These are phyloP conservation scores for Andrena bucephala DNA, from an alignment of 2,888 invertebrate genomes.

Conservation along the genomic window DNA sequence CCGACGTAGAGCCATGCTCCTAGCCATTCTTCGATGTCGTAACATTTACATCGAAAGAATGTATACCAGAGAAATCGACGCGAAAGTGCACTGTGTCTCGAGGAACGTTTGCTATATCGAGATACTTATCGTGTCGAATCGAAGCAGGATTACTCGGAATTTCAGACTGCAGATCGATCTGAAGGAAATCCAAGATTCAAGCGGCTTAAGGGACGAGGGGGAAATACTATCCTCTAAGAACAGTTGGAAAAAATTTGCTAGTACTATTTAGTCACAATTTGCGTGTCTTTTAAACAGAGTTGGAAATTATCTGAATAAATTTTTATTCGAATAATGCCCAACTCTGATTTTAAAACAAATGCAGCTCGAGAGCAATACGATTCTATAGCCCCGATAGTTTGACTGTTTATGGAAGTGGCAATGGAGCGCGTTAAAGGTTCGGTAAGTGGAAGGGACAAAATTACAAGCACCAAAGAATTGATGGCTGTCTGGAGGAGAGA, in stretches of 20 bases:
- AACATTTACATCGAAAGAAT: no score
- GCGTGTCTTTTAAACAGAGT: no score
- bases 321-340: no score
- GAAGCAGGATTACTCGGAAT: background rate
- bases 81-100: background rate
- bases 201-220: background rate
- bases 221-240: background rate
- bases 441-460: background rate
- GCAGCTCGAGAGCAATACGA: slow-evolving; percentile 22
- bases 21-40: no score
- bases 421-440: background rate
- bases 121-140: background rate
- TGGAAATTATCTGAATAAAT: no score
- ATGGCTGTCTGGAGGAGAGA: background rate
- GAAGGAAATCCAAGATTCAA: background rate
- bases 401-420: background rate
- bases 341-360: slow-evolving; percentile 8
- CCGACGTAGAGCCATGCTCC: no score
- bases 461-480: no score
- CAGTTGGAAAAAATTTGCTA: background rate
- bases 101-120: background rate
- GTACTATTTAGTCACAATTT: background rate
- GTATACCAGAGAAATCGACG: no score
- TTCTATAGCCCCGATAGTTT: background rate
- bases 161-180: background rate